Evolutionary conservation across 2,888 invertebrate genomes (phyloP).

Genomic region (Eupithecia pulchellata): DNA sequence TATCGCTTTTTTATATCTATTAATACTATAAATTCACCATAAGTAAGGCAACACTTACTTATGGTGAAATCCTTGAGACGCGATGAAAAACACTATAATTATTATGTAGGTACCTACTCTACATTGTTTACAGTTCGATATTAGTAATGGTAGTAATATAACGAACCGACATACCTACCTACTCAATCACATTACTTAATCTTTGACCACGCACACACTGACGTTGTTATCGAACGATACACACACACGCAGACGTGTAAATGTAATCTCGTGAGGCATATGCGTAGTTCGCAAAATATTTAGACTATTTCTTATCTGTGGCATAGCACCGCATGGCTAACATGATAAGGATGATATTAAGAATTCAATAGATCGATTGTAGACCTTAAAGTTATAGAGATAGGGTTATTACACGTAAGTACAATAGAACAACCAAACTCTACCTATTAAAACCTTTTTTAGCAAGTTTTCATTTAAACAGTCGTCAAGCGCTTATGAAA

Average conservation of each 20-base stretch:
- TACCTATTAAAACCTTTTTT: neutral
- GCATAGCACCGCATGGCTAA: conserved; percentile 27
- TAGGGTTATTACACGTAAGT: neutral
- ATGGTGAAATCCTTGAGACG: neutral
- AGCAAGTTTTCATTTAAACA: neutral
- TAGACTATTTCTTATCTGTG: conserved; percentile 22
- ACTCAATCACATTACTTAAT: conserved; percentile 44
- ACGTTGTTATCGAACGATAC: conserved; percentile 43
- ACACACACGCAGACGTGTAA: conserved; percentile 28
- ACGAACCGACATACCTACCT: conserved; percentile 21
- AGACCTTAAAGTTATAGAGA: neutral
- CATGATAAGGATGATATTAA: conserved; percentile 21
- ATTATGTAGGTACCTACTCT: conserved; percentile 5
- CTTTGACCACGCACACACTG: conserved; percentile 56
- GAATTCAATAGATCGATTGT: neutral
- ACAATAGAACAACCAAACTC: neutral
- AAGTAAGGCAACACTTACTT: neutral
- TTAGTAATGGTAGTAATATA: conserved; percentile 19
- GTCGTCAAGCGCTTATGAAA: neutral
- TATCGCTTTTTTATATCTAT: too few relatives aligned
- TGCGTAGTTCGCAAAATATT: conserved; percentile 60
- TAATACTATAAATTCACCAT: too few relatives aligned
- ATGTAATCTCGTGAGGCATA: conserved; percentile 43
- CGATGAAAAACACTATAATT: neutral
- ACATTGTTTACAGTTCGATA: conserved; percentile 25